These are phyloP conservation scores for Branchipolynoe longqiensis DNA, from an alignment of 2,888 invertebrate species.

Conservation along the genomic window DNA sequence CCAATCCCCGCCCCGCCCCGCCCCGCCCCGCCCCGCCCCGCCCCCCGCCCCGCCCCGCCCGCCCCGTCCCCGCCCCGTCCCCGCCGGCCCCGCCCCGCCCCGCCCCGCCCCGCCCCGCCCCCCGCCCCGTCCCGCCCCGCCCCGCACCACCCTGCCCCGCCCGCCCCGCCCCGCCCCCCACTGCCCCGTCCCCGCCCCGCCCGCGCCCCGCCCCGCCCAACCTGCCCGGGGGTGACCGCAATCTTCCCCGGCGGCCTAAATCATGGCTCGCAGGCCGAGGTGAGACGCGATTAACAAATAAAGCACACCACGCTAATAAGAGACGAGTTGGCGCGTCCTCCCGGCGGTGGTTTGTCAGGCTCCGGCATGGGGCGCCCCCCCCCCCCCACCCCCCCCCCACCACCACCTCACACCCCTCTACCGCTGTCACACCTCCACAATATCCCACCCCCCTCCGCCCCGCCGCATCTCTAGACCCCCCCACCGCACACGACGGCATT, in stretches of 20 bases:
- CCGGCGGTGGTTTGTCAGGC: constrained; percentile 21
- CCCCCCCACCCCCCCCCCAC: background rate
- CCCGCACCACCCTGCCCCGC: background rate
- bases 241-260: constrained; percentile 25
- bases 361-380: background rate
- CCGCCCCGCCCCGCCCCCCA: background rate
- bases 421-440: too few species aligned
- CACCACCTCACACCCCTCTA: too few species aligned
- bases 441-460: too few species aligned
- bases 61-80: background rate
- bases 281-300: constrained; percentile 41
- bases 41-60: background rate
- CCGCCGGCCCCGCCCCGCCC: background rate
- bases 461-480: too few species aligned
- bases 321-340: background rate
- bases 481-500: too few species aligned
- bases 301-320: constrained; percentile 25
- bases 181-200: background rate
- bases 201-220: background rate
- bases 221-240: background rate
- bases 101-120: background rate
- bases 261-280: constrained; percentile 9
- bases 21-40: background rate
- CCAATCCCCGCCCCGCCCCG: background rate
- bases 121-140: background rate